phyloP scores from a whole-genome alignment of 2,113 vertebrate species.

The Burhinus oedicnemus region DNA sequence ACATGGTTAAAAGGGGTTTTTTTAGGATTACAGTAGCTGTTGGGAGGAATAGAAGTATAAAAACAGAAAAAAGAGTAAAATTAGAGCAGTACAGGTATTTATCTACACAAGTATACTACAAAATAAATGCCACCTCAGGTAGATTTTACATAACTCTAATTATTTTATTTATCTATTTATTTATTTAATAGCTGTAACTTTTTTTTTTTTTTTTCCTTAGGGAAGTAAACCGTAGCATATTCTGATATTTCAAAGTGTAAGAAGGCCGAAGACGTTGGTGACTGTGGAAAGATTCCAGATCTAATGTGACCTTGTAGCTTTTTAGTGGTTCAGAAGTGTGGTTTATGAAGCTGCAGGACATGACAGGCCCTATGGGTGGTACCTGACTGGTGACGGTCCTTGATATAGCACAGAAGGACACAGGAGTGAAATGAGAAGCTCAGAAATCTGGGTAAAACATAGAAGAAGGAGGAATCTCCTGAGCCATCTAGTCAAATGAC shows the following conservation, averaged over 20 bases:
- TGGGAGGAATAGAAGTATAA: background rate
- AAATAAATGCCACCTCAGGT: background rate
- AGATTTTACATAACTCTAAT: background rate
- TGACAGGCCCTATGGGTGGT: too few relatives aligned
- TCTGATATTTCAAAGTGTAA: background rate
- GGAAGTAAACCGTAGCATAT: background rate
- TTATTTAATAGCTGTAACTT: background rate
- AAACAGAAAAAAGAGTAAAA: background rate
- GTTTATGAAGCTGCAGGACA: background rate
- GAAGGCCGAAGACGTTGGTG: background rate
- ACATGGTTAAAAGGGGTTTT: rapidly evolving
- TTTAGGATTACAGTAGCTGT: background rate
- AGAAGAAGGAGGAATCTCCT: background rate
- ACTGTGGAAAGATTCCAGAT: background rate
- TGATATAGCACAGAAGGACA: background rate
- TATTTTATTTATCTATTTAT: background rate
- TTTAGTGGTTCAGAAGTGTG: background rate
- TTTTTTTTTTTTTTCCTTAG: background rate
- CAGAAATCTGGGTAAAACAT: background rate
- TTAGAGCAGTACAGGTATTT: background rate
- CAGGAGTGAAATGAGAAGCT: background rate
- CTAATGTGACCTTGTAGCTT: background rate
- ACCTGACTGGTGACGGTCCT: background rate
- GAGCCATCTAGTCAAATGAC: background rate
- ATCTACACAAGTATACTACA: background rate